Base-by-base conservation (phyloP, 2,113 vertebrate genomes). In the Lathamus discolor region DNA sequence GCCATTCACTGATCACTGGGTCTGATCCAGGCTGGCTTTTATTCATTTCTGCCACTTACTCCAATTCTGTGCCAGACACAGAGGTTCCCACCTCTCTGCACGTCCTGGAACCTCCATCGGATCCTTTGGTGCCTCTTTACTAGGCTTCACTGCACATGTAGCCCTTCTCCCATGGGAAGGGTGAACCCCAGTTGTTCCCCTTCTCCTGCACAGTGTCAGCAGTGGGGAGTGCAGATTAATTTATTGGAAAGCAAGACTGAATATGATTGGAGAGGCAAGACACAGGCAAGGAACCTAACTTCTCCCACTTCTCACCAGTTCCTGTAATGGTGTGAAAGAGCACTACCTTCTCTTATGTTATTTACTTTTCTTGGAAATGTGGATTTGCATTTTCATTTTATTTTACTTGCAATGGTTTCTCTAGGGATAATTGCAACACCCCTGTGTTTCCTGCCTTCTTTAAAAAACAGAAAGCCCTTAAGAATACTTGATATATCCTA, bases 161-260 rank as follows among this genome's bases (percentile, higher is more conserved):
- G 0, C 5, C 6, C 3, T 24, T 78, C 17, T 46, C 24, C 9
- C 31, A 7, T 0, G 0, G 1, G 33, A 5, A 64, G 79, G 62
- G 23, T 31, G 29, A 68, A 9, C 2, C 35, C 6, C 6, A 43
- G 0, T 3, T 24, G 10, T 10, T 43, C 7, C 24, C 31, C 35
- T 41, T 74, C 22, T 46, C 8, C 48, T 44, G 44, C 19, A 14
- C 33, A 52, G 9, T 1, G 35, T 24, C 73, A 86, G n/a, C 37
- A 78, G 28, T 13, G 19, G 5, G 48, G 18, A 75, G 28, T n/a
- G 70, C 41, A 77, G n/a, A 52, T 49, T 29, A 14, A 22, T 57
- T 25, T 48, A 4, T 22, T 55, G 39, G 41, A n/a, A 83, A 61
- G 7, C 8, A 63, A 77, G 37, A 35, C 0, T 70, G 68, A 88